These are phyloP conservation scores for Berghia stephanieae DNA, from an alignment of 1,140 invertebrate species.

Conservation along the genomic window DNA sequence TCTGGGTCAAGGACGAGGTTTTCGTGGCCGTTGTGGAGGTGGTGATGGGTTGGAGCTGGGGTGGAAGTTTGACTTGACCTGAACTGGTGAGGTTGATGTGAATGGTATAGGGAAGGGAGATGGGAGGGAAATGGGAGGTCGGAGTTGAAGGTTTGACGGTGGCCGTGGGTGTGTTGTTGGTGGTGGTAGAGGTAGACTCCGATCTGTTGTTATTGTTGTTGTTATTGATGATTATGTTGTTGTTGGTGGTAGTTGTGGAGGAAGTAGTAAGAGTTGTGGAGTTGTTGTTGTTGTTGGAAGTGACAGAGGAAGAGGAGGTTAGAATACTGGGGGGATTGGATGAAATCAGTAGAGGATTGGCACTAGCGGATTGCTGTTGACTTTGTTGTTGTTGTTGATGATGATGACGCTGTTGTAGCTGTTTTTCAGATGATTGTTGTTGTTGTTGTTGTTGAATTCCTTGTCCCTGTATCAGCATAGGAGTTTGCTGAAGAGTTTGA, in stretches of 20 bases:
- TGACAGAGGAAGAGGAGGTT: too few relatives aligned
- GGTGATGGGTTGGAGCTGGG: slow-evolving; percentile 36
- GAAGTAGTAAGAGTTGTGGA: too few relatives aligned
- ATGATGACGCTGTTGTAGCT: not conserved
- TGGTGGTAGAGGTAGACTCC: not conserved
- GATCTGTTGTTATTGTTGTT: not conserved
- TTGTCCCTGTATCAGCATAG: slow-evolving; percentile 1
- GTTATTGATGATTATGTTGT: not conserved
- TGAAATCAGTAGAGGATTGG: too few relatives aligned
- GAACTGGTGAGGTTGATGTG: slow-evolving; percentile 43
- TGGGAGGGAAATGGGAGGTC: slow-evolving; percentile 11
- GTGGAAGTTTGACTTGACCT: slow-evolving; percentile 50
- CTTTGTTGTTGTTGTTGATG: not conserved
- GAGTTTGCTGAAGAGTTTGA: slow-evolving; percentile 7
- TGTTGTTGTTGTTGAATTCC: slow-evolving; percentile 17
- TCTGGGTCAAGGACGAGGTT: slow-evolving; percentile 27
- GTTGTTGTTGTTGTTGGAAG: too few relatives aligned
- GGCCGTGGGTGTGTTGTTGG: not conserved
- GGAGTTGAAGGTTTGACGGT: too few relatives aligned
- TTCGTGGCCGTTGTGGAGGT: slow-evolving; percentile 48
- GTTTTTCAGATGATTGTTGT: slow-evolving; percentile 15
- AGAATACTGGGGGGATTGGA: too few relatives aligned
- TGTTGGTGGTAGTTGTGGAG: not conserved
- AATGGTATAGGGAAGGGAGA: slow-evolving; percentile 30
- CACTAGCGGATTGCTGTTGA: too few relatives aligned